These are phyloP conservation scores for Xanthorhoe spadicearia DNA, from an alignment of 2,888 invertebrate genomes.

Conservation along the genomic window DNA sequence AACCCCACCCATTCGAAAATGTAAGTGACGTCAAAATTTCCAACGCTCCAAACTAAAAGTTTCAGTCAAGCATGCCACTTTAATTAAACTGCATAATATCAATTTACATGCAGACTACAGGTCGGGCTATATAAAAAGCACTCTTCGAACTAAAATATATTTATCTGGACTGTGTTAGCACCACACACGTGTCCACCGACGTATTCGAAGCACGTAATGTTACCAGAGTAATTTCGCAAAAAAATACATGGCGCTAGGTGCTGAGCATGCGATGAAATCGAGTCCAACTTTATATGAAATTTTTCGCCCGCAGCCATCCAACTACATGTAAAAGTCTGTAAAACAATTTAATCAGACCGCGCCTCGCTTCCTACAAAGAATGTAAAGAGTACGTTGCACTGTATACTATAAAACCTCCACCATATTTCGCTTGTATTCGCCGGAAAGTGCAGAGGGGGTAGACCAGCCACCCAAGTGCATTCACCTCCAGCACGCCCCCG, in stretches of 20 bases:
- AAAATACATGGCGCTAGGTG: neutral
- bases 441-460: slow-evolving; percentile 49
- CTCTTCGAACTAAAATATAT: neutral
- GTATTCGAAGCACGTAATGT: neutral
- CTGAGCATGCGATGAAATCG: slow-evolving; percentile 6
- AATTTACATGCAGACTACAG: slow-evolving; percentile 21
- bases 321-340: slow-evolving; percentile 30
- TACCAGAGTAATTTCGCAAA: neutral
- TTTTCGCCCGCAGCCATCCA: slow-evolving; percentile 25
- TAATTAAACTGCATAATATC: slow-evolving; percentile 31
- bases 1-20: slow-evolving; percentile 5
- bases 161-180: neutral
- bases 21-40: slow-evolving; percentile 15
- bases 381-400: slow-evolving; percentile 57
- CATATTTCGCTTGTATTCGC: slow-evolving; percentile 53
- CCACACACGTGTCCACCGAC: neutral
- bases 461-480: slow-evolving; percentile 56
- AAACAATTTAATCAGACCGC: slow-evolving; percentile 42
- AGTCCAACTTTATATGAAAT: slow-evolving; percentile 1
- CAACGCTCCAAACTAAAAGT: slow-evolving; percentile 15
- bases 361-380: slow-evolving; percentile 53
- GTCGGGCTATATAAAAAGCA: slow-evolving; percentile 5
- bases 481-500: slow-evolving; percentile 58
- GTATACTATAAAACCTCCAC: slow-evolving; percentile 48
- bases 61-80: slow-evolving; percentile 19